Evolutionary conservation across 2,113 vertebrate species (phyloP), one percentile per base, ranked within the genome.

Genomic region (Ammodramus savannarum): DNA sequence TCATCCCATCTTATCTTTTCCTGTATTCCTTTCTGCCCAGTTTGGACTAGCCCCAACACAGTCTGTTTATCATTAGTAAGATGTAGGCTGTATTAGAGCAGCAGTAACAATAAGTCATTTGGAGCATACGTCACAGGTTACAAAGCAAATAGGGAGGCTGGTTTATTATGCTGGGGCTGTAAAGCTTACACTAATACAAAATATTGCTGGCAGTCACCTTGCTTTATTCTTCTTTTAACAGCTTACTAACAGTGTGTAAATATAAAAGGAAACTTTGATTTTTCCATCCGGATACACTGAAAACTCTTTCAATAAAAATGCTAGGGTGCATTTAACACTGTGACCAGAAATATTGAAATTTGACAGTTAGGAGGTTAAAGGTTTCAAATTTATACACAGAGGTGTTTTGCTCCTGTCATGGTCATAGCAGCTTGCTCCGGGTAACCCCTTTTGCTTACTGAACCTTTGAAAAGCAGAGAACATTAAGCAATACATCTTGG

Each of bases 311-410:
- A 96, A 97, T 96, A 96, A 96, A 92, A 95, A 94, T 97, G 95
- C 82, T 96, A 87, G 92, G 92, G 80, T 92, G 84, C 95, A 97
- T 97, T 98, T 98, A 98, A 98, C 97, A 98, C 82, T 74, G 94
- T 97, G 97, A 98, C 97, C 97, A 97, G 96, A 97, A 98, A 97
- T 98, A 98, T 97, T 97, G 97, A 98, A 98, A 98, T 98, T 97
- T 97, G 97, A 98, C 97, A 97, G 97, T 97, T 93, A 63, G 93
- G 89, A 94, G 96, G 96, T 97, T 96, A 98, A 97, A 98, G 97
- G 97, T 97, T 97, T 96, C 96, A 97, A 94, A 98, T 97, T 98
- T 97, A 98, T 98, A 97, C 96, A 97, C 96, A 41, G 76, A 98
- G 97, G 97, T 98, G 97, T 97, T 97, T 97, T 98, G 96, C 96